Evolutionary conservation across 2,113 vertebrate species (phyloP).

Genomic region (Empidonax alnorum): DNA sequence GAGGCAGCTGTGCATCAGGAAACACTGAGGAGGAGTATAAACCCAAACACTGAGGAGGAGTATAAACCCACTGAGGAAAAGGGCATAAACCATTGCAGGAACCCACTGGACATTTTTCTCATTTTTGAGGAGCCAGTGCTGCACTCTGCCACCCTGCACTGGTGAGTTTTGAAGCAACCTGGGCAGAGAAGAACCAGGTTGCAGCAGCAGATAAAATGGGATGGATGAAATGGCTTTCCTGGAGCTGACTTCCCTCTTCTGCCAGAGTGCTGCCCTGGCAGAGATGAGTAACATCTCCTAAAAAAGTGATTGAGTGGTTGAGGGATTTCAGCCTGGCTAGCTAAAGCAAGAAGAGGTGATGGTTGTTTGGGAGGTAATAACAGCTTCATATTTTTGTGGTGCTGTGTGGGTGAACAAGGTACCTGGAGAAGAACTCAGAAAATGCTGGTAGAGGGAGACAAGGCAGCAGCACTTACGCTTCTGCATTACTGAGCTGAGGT

Average conservation of each 20-base stretch:
- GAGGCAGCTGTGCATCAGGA: not conserved
- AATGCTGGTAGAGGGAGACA: not conserved
- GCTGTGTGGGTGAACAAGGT: not conserved
- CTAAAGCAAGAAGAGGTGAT: not conserved
- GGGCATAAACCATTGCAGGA: not conserved
- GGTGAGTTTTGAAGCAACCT: not conserved
- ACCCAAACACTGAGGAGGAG: accelerated
- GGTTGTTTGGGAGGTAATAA: not conserved
- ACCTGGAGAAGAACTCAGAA: not conserved
- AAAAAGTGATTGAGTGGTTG: not conserved
- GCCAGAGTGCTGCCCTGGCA: accelerated
- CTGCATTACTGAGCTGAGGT: not conserved
- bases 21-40: accelerated
- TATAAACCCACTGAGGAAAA: not conserved
- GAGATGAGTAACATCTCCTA: not conserved
- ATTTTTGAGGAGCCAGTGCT: accelerated
- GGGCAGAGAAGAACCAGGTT: not conserved
- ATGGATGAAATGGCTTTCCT: not conserved
- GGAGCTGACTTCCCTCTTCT: not conserved
- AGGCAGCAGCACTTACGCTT: not conserved
- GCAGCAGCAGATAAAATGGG: not conserved
- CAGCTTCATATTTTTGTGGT: not conserved
- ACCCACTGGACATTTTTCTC: not conserved
- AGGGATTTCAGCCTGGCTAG: not conserved
- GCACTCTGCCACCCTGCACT: accelerated